A percentile compares a stretch with the other conserved stretches of the same genome.
Conservation (phyloP, 1,140 invertebrate species). For the Calosoma granatense region DNA sequence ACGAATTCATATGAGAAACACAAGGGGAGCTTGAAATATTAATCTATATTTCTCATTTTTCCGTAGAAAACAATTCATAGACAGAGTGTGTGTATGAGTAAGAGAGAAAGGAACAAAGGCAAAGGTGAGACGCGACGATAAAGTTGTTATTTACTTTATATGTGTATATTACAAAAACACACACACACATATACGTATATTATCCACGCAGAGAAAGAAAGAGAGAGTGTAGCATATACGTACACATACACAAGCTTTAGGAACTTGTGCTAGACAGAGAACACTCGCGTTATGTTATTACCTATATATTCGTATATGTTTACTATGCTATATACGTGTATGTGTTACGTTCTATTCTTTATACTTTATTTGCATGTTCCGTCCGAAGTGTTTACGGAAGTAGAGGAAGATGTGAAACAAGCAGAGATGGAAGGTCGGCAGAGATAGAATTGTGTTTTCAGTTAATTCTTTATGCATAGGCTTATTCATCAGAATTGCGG, state of each 20-base stretch:
- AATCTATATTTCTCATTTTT: conserved; percentile 34
- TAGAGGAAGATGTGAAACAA: too few species aligned
- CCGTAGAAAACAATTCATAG: conserved; percentile 25
- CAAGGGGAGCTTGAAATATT: conserved; percentile 33
- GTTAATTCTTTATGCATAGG: neutral
- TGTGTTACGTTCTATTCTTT: too few species aligned
- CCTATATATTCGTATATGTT: too few species aligned
- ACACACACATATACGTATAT: conserved; percentile 1
- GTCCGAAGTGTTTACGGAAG: too few species aligned
- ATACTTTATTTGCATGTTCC: too few species aligned
- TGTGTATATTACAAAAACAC: neutral
- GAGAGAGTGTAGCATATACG: neutral
- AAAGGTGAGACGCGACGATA: neutral
- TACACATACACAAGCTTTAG: too few species aligned
- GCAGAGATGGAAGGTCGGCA: too few species aligned
- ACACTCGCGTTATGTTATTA: too few species aligned
- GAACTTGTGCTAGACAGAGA: too few species aligned
- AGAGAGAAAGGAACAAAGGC: neutral
- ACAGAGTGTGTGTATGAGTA: neutral
- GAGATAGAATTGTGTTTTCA: too few species aligned
- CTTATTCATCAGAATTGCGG: neutral
- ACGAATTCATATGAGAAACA: conserved; percentile 34
- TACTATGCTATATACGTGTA: too few species aligned
- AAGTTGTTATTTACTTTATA: conserved; percentile 2
- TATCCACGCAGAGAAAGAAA: neutral